These are phyloP conservation scores for Pogonocichla stellata DNA, from an alignment of 2,113 vertebrate species.

Conservation along the genomic window DNA sequence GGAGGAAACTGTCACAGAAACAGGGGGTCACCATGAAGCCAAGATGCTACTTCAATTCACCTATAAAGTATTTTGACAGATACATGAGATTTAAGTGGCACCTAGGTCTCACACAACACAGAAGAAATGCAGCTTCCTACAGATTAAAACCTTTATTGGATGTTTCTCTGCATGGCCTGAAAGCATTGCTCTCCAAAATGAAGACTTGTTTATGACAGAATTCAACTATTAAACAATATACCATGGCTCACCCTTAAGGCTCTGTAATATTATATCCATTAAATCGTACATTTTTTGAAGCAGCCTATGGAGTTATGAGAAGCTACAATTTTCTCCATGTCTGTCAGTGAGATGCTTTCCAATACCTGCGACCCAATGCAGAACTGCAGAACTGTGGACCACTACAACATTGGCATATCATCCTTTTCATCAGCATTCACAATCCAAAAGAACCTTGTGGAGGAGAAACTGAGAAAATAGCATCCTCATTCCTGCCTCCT, in stretches of 20 bases:
- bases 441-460: neutral
- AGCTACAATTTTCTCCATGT: neutral
- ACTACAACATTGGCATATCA: neutral
- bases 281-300: neutral
- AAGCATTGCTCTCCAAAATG: neutral
- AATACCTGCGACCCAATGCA: neutral
- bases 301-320: neutral
- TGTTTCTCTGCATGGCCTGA: neutral
- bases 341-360: neutral
- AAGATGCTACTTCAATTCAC: neutral
- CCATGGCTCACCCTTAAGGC: neutral
- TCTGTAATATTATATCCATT: neutral
- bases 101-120: neutral
- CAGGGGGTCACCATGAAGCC: neutral
- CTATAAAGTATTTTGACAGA: neutral
- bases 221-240: neutral
- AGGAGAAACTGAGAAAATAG: neutral
- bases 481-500: neutral
- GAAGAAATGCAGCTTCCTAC: neutral
- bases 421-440: neutral
- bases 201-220: neutral
- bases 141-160: slow-evolving; percentile 18
- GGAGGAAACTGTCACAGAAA: neutral
- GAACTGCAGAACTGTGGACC: neutral
- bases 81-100: neutral